These are phyloP conservation scores for Podiceps cristatus DNA, from an alignment of 2,113 vertebrate species.

Conservation along the genomic window DNA sequence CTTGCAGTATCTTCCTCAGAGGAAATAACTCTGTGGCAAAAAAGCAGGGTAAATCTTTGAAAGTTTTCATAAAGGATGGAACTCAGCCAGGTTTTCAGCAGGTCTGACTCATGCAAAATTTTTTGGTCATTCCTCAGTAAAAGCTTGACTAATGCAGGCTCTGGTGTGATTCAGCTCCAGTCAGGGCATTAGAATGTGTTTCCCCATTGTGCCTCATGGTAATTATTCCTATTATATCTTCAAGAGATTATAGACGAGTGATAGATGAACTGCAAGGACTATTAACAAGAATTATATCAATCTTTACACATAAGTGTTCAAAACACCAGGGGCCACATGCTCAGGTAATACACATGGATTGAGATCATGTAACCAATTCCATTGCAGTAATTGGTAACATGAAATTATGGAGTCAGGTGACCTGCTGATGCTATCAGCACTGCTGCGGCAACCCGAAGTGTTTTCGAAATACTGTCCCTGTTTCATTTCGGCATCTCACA, in stretches of 20 bases:
- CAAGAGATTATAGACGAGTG: slow-evolving; percentile 31
- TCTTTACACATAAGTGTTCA: slow-evolving; percentile 45
- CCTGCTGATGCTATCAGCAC: background rate
- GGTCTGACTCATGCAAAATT: background rate
- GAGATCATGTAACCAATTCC: slow-evolving; percentile 48
- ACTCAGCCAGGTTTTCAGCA: slow-evolving; percentile 15
- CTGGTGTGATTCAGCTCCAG: slow-evolving; percentile 36
- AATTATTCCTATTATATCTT: slow-evolving; percentile 67
- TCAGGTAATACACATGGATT: slow-evolving; percentile 54
- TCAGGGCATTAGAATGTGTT: background rate
- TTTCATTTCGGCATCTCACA: background rate
- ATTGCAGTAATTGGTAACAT: slow-evolving; percentile 42
- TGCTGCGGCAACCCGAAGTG: background rate
- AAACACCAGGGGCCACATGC: slow-evolving; percentile 1
- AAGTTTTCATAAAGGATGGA: slow-evolving; percentile 10
- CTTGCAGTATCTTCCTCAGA: background rate
- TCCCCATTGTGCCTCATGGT: slow-evolving; percentile 60
- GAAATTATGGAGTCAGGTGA: slow-evolving; percentile 38
- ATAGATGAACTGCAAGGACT: slow-evolving; percentile 48
- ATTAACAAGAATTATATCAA: slow-evolving; percentile 51
- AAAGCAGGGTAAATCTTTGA: slow-evolving; percentile 19
- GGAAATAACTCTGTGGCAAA: background rate
- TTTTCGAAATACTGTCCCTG: background rate
- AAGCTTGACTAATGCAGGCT: slow-evolving; percentile 26
- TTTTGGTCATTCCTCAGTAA: slow-evolving; percentile 37